Conservation (phyloP, 2,888 invertebrate species). For the Drosophila paucipuncta region DNA sequence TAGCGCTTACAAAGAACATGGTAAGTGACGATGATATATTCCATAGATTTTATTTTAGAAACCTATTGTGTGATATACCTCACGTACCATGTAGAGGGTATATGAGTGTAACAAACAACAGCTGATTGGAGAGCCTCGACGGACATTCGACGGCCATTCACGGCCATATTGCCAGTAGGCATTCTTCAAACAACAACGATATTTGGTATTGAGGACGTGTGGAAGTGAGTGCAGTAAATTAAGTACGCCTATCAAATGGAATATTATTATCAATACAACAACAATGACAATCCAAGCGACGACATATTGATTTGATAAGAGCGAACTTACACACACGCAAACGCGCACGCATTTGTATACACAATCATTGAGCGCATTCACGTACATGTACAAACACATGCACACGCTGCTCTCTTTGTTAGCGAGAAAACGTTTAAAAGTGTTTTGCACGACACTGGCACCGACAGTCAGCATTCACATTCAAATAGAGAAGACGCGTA, state of each 20-base stretch:
- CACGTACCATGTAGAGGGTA: not conserved
- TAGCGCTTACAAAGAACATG: not conserved
- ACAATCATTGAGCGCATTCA: constrained; percentile 10
- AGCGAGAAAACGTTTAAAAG: constrained; percentile 77
- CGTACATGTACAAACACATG: constrained; percentile 8
- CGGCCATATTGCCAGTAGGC: constrained; percentile 62
- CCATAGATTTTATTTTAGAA: not conserved
- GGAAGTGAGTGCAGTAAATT: constrained; percentile 57
- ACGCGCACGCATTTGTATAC: not conserved
- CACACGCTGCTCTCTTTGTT: constrained; percentile 44
- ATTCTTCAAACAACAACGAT: constrained; percentile 34
- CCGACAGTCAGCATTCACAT: constrained; percentile 78
- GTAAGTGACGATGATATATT: not conserved
- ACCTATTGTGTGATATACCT: constrained; percentile 15
- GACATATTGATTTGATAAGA: constrained; percentile 75
- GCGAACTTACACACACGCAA: constrained; percentile 29
- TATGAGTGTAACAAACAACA: constrained; percentile 70
- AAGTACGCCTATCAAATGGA: constrained; percentile 60
- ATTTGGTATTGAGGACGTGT: constrained; percentile 73
- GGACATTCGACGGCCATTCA: constrained; percentile 60
- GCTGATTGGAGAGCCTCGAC: constrained; percentile 69
- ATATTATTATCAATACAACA: constrained; percentile 61
- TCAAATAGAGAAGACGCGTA: constrained; percentile 72
- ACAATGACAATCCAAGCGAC: constrained; percentile 48
- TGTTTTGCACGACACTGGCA: constrained; percentile 69